Evolutionary conservation across 2,797 vertebrate genomes (phyloP), one percentile per base, ranked within the genome.

Genomic region (Clarias pachynema): DNA sequence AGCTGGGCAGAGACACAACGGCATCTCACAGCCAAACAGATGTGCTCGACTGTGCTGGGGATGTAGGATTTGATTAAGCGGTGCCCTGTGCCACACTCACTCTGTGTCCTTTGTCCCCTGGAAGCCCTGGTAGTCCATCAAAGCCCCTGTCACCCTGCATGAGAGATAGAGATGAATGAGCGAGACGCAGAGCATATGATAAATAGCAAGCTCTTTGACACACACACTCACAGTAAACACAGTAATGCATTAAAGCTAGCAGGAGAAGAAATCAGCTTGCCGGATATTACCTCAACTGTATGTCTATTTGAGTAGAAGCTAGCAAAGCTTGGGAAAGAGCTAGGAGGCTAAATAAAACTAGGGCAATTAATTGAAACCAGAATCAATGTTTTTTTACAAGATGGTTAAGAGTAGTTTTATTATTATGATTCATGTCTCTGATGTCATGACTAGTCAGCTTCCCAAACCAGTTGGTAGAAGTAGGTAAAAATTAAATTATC

Each of bases 141-240:
- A 98, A 99, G 77, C 97, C 97, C 80, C 97, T 94, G 87, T 98
- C 97, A 49, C 97, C 97, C 97, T 99, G 91, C 56, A 84, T 89
- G 90, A 90, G 87, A 90, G 89, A 89, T 40, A 90, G 75, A 92
- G 29, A 89, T 89, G 85, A 88, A 92, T 91, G 81, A 85, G 86
- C 87, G 89, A 92, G 91, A 94, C n/a, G 22, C 34, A 77, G 22
- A n/a, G 18, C 40, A 80, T 65, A 18, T 66, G 37, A 80, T 53
- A 80, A 80, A 80, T 57, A 24, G 29, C 57, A 56, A 24, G 26
- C 68, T 79, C 56, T 53, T 68, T 29, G 62, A 37, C 72, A 37
- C 69, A 60, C 56, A 63, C 31, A 44, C 83, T 29, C 70, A 44
- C 37, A 57, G 16, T 29, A 63, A 53, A 70, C 74, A 57, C 84